Base-by-base conservation (phyloP, 1,140 invertebrate genomes). In the Drosophila sp. region DNA sequence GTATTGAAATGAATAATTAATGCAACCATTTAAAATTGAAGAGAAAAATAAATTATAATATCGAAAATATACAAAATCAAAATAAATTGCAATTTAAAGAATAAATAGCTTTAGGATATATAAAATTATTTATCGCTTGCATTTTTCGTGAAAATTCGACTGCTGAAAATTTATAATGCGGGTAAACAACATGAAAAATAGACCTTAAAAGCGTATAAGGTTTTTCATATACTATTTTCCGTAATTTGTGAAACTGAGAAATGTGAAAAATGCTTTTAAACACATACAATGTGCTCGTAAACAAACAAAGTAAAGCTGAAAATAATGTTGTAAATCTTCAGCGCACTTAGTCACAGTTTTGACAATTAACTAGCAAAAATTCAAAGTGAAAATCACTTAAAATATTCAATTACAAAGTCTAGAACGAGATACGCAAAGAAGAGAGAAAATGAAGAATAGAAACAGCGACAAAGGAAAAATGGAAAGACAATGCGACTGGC, bases 321-420 rank as follows among this genome's bases (percentile, higher is more conserved):
- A 53, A 34, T 46, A 46, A 29, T 38, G n/a, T 38, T 73, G 64
- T 73, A 59, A 66, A 54, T 57, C 57, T 64, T 64, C 25, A n/a
- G 29, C 29, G 70, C 51, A 58, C 64, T 81, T 29, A 65, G 64
- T 51, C 32, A 48, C 36, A 25, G 46, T 59, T 72, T 66, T 76
- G 66, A 65, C 80, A 84, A 80, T 79, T 84, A 80, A 72, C 38
- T 45, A 50, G 45, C 58, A 45, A 57, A 65, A 76, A 63, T 63
- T 59, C 58, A 77, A 74, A 80, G 74, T 36, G 36, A 53, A 75
- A 86, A 72, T 87, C 82, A 87, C 78, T 86, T 82, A 87, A 87
- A 87, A 83, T 87, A 78, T 86, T 87, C 67, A 82, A 86, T 86
- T 86, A 86, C 82, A 58, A 78, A 78, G 66, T 66, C 82, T 82